Conservation (phyloP, 1,140 invertebrate genomes). For the Drosophila sproati region DNA sequence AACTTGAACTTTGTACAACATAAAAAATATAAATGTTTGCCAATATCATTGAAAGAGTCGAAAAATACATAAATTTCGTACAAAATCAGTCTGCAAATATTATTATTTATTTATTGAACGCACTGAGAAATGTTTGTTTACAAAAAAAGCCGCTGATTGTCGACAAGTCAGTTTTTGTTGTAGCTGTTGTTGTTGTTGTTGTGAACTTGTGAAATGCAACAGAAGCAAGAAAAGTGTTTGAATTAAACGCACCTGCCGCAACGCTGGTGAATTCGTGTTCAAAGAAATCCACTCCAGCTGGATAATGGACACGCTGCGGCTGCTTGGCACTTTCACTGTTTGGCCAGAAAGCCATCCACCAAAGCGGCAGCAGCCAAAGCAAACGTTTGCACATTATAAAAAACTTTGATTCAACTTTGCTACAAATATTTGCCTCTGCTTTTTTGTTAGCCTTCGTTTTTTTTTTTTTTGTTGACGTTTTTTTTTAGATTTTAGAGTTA, state of each 20-base stretch:
- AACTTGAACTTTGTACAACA: too few relatives aligned
- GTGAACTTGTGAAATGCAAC: neutral
- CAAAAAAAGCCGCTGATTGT: neutral
- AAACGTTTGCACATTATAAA: slow-evolving; percentile 59
- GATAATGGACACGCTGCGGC: slow-evolving; percentile 44
- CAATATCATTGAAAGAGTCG: too few relatives aligned
- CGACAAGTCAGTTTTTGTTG: neutral
- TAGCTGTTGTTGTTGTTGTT: neutral
- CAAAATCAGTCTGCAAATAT: neutral
- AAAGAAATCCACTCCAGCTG: slow-evolving; percentile 79
- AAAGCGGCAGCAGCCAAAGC: slow-evolving; percentile 16
- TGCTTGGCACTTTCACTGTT: slow-evolving; percentile 64
- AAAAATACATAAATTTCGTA: too few relatives aligned
- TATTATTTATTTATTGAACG: too few relatives aligned
- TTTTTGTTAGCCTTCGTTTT: slow-evolving; percentile 29
- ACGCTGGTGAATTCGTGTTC: slow-evolving; percentile 77
- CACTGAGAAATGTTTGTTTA: neutral
- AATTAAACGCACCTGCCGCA: slow-evolving; percentile 53
- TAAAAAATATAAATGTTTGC: too few relatives aligned
- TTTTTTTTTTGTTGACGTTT: too few relatives aligned
- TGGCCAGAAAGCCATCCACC: slow-evolving; percentile 14
- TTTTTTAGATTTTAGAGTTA: slow-evolving; percentile 8
- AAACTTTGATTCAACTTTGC: slow-evolving; percentile 42
- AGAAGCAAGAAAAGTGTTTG: neutral
- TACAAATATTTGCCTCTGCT: slow-evolving; percentile 41